Evolutionary conservation across 2,888 invertebrate species (phyloP), one percentile per base, ranked within the genome.

Genomic region (Ernsta delagoae): DNA sequence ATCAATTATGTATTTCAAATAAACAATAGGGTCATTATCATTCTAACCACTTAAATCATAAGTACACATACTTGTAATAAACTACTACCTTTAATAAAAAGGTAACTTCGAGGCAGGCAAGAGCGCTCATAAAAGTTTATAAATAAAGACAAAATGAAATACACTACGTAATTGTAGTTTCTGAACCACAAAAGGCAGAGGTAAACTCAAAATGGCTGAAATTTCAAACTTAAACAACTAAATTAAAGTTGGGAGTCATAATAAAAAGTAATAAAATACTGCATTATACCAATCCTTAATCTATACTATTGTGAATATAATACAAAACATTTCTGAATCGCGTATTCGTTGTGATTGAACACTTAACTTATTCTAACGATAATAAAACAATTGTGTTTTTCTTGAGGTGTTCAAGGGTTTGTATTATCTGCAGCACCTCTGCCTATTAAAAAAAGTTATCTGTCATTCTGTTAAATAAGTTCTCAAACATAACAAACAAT

Each of bases 271-370:
- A 75, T 71, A 75, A 77, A 80, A 90, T 89, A 88, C 87, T 88
- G 87, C 79, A 81, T 85, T 24, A 24, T 3, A 84, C 82, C 83
- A 78, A 86, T 80, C 83, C 82, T 87, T 86, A 43, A 79, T 70
- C 81, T 84, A 69, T 54, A 70, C 56, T 70, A 86, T 77, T 80
- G 78, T 79, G 81, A 83, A 85, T 84, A 85, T 83, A 80, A 84
- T 84, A 87, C 82, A 86, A 80, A 78, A 85, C 79, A 83, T 79
- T 77, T 80, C 74, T 77, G 65, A 11, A 39, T 56, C 31, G 75
- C 77, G 76, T 80, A 80, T 87, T 90, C 87, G 89, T 91, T 90
- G 89, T 87, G 83, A 86, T 86, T 83, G 84, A 88, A 87, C 83
- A 85, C 82, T 83, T 79, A 75, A 78, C 70, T 72, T 70, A 71